Evolutionary conservation across 2,888 invertebrate species (phyloP).

Genomic region (Eristalis pertinax): DNA sequence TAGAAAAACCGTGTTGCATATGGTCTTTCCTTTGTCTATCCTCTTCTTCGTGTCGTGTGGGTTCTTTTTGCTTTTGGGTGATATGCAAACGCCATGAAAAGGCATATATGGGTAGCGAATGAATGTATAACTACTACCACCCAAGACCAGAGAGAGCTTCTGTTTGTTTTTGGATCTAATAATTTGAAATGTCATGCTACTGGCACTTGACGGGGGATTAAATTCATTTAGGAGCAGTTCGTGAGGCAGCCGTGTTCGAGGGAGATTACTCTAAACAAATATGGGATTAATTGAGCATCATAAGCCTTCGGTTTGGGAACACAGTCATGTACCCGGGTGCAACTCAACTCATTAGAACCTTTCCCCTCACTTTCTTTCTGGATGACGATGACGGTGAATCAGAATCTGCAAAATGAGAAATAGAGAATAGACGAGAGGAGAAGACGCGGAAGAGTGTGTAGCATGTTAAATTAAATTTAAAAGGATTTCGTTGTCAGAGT

Average conservation of each 20-base stretch:
- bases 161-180: constrained; percentile 64
- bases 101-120: not conserved
- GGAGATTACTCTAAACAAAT: constrained; percentile 69
- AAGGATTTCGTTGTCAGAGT: constrained; percentile 72
- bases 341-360: constrained; percentile 61
- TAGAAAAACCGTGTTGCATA: not conserved
- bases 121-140: not conserved
- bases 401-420: not conserved
- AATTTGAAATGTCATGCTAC: constrained; percentile 61
- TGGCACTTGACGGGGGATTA: constrained; percentile 58
- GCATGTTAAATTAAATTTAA: constrained; percentile 73
- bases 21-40: not conserved
- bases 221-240: constrained; percentile 58
- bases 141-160: not conserved
- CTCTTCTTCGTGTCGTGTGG: not conserved
- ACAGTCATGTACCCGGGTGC: constrained; percentile 17
- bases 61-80: not conserved
- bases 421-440: not conserved
- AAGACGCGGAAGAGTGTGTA: constrained; percentile 50
- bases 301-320: constrained; percentile 55
- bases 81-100: constrained; percentile 22
- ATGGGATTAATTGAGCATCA: constrained; percentile 72
- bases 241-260: constrained; percentile 62
- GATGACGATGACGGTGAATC: not conserved
- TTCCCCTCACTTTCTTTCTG: not conserved